Evolutionary conservation across 2,113 vertebrate genomes (phyloP).

Genomic region (Abramis brama): DNA sequence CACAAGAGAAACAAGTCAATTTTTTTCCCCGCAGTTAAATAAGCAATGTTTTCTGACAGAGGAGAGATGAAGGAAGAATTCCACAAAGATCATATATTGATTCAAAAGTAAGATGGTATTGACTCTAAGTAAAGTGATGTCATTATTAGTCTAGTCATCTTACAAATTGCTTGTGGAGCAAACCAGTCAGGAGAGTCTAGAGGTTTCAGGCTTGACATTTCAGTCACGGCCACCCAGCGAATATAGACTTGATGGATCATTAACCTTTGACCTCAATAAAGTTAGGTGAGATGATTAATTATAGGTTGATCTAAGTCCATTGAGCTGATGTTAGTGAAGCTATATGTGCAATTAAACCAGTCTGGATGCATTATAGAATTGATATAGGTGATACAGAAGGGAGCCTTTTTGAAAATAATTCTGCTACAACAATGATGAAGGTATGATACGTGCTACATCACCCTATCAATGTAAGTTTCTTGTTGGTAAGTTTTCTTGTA

Average conservation of each 20-base stretch:
- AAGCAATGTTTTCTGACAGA: neutral
- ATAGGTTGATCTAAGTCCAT: constrained; percentile 29
- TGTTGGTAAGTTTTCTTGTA: too few species aligned
- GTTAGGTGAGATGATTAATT: constrained; percentile 53
- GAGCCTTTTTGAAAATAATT: neutral
- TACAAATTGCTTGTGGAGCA: neutral
- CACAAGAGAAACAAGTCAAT: neutral
- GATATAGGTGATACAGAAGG: neutral
- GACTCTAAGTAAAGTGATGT: neutral
- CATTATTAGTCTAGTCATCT: constrained; percentile 8
- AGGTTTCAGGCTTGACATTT: constrained; percentile 9
- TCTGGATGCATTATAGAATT: neutral
- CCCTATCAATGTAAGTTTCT: too few species aligned
- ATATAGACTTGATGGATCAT: constrained; percentile 43
- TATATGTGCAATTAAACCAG: neutral
- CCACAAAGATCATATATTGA: neutral
- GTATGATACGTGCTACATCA: too few species aligned
- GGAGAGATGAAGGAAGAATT: neutral
- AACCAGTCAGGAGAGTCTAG: neutral
- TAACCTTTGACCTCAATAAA: constrained; percentile 53
- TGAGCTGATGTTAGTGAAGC: constrained; percentile 3
- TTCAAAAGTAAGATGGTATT: constrained; percentile 16
- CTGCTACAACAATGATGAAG: neutral
- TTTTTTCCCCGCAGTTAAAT: neutral
- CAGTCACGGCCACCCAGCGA: neutral